phyloP scores from a whole-genome alignment of 1,140 invertebrate genomes.

The Phortica variegata region DNA sequence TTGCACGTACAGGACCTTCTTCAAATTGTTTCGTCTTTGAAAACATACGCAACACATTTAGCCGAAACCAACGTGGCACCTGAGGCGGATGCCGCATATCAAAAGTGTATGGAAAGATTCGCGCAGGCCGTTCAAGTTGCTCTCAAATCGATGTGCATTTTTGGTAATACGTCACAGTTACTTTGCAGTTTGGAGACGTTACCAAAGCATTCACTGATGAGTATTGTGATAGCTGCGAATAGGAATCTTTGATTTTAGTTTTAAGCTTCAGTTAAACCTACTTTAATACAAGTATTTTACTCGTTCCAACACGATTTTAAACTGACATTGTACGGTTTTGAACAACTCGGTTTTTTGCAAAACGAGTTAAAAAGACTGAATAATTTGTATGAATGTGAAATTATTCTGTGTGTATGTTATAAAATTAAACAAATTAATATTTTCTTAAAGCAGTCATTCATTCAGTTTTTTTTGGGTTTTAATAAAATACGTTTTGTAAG shows the following conservation, averaged over 20 bases:
- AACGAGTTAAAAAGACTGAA: too few relatives aligned
- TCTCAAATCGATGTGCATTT: constrained; percentile 71
- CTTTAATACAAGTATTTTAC: too few relatives aligned
- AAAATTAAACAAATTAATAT: too few relatives aligned
- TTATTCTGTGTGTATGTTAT: too few relatives aligned
- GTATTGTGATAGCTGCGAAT: constrained; percentile 62
- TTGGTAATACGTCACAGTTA: constrained; percentile 70
- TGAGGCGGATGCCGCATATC: constrained; percentile 41
- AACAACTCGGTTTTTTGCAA: too few relatives aligned
- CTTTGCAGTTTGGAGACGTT: constrained; percentile 61
- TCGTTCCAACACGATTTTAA: too few relatives aligned
- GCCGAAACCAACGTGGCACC: constrained; percentile 28
- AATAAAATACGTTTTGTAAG: too few relatives aligned
- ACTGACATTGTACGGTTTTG: too few relatives aligned
- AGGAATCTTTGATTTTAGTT: constrained; percentile 36
- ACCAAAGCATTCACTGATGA: constrained; percentile 63
- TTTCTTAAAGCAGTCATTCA: too few relatives aligned
- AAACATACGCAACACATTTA: constrained; percentile 57
- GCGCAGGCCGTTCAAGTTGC: constrained; percentile 76
- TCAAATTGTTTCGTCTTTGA: constrained; percentile 57
- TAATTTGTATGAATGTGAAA: too few relatives aligned
- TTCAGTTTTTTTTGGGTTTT: too few relatives aligned
- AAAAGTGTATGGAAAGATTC: constrained; percentile 69
- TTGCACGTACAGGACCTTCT: constrained; percentile 64
- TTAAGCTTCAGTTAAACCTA: too few relatives aligned